Conservation (phyloP, 30 jellyfish, hydroid and myxozoan genomes). For the Aurelia aurita complex sp. Pacific region DNA sequence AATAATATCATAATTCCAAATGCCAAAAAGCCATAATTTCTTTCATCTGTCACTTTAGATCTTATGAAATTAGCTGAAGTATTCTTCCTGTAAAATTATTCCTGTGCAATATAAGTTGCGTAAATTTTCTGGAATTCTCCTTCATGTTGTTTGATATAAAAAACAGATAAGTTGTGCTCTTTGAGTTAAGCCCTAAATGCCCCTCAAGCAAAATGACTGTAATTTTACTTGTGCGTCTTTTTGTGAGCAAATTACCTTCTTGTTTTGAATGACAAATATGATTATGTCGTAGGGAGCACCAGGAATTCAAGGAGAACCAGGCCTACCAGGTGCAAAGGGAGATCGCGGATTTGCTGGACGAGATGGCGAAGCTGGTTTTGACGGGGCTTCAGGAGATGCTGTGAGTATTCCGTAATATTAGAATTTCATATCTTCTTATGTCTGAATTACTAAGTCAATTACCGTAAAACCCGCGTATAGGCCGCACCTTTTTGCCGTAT, state of each 20-base stretch:
- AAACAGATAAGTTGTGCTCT: too few species aligned
- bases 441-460: too few species aligned
- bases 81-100: not conserved
- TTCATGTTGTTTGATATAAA: not conserved
- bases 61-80: not conserved
- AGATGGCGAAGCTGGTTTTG: slow-evolving; percentile 81
- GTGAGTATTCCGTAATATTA: slow-evolving; percentile 20
- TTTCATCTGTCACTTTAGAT: not conserved
- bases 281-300: slow-evolving; percentile 66
- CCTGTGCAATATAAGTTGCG: not conserved
- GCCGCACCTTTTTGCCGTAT: too few species aligned
- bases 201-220: too few species aligned
- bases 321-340: slow-evolving; percentile 91
- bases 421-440: too few species aligned
- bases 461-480: too few species aligned
- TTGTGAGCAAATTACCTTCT: too few species aligned
- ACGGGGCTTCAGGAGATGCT: slow-evolving; percentile 73
- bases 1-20: too few species aligned
- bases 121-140: not conserved
- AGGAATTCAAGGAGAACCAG: slow-evolving; percentile 94
- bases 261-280: not conserved
- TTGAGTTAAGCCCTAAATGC: too few species aligned
- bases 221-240: too few species aligned
- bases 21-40: too few species aligned
- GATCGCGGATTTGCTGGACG: slow-evolving; percentile 84